Evolutionary conservation across 2,888 invertebrate species (phyloP).

Genomic region (Nephrocerus scutellatus): DNA sequence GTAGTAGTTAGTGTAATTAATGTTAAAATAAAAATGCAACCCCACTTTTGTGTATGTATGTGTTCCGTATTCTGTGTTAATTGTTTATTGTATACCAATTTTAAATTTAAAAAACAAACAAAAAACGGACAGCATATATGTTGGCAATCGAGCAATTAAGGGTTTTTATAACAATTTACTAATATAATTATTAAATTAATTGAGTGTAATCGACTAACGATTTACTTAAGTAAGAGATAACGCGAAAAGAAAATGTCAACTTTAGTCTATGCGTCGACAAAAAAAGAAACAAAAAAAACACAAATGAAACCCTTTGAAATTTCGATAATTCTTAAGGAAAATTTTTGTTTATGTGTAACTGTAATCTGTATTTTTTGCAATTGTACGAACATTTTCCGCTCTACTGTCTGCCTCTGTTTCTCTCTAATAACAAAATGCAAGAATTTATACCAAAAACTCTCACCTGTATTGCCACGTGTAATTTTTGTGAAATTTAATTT

Average conservation of each 20-base stretch:
- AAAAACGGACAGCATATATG: constrained; percentile 48
- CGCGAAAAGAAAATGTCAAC: no score
- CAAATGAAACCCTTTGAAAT: constrained; percentile 25
- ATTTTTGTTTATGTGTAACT: not conserved
- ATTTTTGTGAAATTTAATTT: no score
- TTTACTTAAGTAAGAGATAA: no score
- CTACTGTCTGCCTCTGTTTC: constrained; percentile 2
- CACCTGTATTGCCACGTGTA: no score
- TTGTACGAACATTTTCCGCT: constrained; percentile 1
- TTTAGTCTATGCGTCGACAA: no score
- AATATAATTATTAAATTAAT: no score
- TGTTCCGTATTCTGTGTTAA: constrained; percentile 7
- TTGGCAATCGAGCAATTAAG: constrained; percentile 48
- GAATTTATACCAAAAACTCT: no score
- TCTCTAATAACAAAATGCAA: no score
- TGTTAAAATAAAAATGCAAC: constrained; percentile 3
- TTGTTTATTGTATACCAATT: no score
- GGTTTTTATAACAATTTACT: constrained; percentile 24
- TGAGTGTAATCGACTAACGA: no score
- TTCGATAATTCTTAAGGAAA: constrained; percentile 28
- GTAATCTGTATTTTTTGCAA: constrained; percentile 3
- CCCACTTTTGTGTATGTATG: constrained; percentile 13
- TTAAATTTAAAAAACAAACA: no score
- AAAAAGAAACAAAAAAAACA: constrained; percentile 1
- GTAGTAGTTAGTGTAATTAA: no score